Conservation (phyloP, 2,888 invertebrate species). For the Chrysotoxum bicinctum region DNA sequence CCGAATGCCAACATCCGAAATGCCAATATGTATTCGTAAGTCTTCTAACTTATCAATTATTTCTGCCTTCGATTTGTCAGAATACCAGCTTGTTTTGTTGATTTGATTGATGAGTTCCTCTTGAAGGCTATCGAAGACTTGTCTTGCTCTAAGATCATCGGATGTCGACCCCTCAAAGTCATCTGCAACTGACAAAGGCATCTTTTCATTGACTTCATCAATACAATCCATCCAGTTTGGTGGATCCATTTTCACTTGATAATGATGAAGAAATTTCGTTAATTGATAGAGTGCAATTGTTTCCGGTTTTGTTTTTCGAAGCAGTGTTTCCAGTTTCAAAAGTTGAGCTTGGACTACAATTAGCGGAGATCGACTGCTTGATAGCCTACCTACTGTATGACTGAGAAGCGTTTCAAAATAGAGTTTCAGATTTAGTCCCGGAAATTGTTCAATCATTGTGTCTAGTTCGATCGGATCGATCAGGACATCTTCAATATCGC, state of each 20-base stretch:
- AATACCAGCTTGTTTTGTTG: constrained; percentile 53
- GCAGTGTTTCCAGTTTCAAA: constrained; percentile 73
- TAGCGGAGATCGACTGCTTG: constrained; percentile 70
- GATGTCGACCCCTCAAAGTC: not conserved
- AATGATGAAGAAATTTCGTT: constrained; percentile 77
- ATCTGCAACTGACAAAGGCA: constrained; percentile 32
- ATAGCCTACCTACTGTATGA: not conserved
- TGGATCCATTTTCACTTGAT: constrained; percentile 76
- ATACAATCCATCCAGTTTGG: constrained; percentile 54
- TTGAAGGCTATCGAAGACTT: constrained; percentile 34
- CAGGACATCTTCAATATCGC: constrained; percentile 73
- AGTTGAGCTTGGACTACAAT: constrained; percentile 76
- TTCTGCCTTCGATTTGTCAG: constrained; percentile 70
- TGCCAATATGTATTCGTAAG: constrained; percentile 74
- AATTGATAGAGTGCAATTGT: constrained; percentile 76
- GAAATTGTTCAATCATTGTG: constrained; percentile 73
- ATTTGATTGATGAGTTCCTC: constrained; percentile 31
- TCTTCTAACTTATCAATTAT: constrained; percentile 73
- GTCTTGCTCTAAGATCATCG: not conserved
- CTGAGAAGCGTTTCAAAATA: constrained; percentile 76
- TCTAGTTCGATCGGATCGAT: constrained; percentile 75
- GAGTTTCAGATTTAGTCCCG: constrained; percentile 72
- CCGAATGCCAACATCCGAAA: constrained; percentile 28
- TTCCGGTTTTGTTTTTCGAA: constrained; percentile 64
- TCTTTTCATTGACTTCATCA: constrained; percentile 43